Conservation (phyloP, 2,888 invertebrate species). For the Tillus elongatus region DNA sequence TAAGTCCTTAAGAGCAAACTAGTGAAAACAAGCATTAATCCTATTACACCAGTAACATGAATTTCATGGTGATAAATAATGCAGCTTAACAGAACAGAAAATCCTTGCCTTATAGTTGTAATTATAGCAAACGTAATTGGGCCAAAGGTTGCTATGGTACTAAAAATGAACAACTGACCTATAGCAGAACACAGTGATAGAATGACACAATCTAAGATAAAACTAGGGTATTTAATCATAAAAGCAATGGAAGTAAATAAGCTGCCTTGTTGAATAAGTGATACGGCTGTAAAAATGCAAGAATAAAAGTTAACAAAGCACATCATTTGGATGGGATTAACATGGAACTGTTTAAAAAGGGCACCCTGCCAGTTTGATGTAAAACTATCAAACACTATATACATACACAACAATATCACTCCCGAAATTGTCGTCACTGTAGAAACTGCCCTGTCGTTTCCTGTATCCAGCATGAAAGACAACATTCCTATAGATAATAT, state of each 20-base stretch:
- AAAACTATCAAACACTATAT: conserved; percentile 94
- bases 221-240: conserved; percentile 69
- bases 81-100: conserved; percentile 91
- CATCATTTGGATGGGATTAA: conserved; percentile 88
- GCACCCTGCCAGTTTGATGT: conserved; percentile 97
- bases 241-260: conserved; percentile 63
- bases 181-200: conserved; percentile 83
- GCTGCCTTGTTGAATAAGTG: conserved; percentile 79
- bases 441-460: conserved; percentile 49
- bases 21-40: conserved; percentile 75
- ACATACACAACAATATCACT: conserved; percentile 72
- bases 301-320: conserved; percentile 93
- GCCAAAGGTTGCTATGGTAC: conserved; percentile 90
- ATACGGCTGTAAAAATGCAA: conserved; percentile 75
- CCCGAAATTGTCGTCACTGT: conserved; percentile 76
- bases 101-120: conserved; percentile 89
- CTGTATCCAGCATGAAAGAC: conserved; percentile 78
- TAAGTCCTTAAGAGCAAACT: conserved; percentile 78
- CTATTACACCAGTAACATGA: conserved; percentile 64
- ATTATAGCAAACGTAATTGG: conserved; percentile 95
- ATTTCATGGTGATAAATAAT: conserved; percentile 84
- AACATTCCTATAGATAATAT: conserved; percentile 89
- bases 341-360: conserved; percentile 70
- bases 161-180: conserved; percentile 94
- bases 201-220: conserved; percentile 72